Conservation (phyloP, 2,113 vertebrate species). For the Ursus arctos region DNA sequence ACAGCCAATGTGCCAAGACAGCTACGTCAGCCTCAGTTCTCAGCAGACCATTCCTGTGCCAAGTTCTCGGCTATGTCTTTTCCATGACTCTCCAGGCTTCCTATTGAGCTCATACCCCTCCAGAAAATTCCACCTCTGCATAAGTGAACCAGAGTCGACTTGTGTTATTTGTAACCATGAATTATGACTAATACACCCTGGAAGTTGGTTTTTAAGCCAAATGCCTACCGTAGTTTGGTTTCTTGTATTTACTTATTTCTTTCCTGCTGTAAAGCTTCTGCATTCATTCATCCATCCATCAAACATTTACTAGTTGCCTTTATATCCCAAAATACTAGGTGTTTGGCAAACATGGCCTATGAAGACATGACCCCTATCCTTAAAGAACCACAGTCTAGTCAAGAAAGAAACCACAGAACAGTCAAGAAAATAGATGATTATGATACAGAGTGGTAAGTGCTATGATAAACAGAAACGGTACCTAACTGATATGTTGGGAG, state of each 20-base stretch:
- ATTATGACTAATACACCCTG: not conserved
- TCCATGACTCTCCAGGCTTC: not conserved
- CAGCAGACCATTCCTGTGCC: too few species aligned
- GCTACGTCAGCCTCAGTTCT: not conserved
- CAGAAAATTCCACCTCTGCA: not conserved
- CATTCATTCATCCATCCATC: not conserved
- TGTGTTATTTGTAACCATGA: not conserved
- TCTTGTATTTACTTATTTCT: not conserved
- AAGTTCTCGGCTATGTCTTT: not conserved
- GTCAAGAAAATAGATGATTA: not conserved
- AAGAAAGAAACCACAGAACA: not conserved
- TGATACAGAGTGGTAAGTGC: not conserved
- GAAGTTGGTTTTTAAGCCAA: not conserved
- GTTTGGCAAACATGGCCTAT: not conserved
- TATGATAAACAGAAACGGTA: not conserved
- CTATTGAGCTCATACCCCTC: not conserved
- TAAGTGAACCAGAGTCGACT: not conserved
- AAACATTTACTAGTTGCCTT: not conserved
- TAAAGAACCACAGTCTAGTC: not conserved
- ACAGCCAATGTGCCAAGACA: not conserved
- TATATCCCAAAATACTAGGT: not conserved
- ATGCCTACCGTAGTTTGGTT: not conserved
- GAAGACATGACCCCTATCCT: not conserved
- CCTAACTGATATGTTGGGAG: not conserved
- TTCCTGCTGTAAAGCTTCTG: not conserved